Evolutionary conservation across 2,113 vertebrate genomes (phyloP).

Genomic region (Phrynosoma platyrhinos): DNA sequence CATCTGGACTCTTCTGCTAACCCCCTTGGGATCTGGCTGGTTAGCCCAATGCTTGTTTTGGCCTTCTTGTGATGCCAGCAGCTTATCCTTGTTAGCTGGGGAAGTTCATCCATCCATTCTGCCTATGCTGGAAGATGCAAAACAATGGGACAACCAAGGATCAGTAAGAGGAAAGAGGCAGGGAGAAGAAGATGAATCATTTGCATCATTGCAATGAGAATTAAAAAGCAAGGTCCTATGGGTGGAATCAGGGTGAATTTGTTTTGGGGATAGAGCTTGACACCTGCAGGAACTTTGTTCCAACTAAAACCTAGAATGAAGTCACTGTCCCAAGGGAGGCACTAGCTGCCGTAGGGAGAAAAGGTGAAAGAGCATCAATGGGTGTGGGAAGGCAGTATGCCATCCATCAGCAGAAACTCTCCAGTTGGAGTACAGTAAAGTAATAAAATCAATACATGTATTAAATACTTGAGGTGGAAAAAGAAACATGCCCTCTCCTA

Average conservation of each 20-base stretch:
- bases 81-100: not conserved
- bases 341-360: no score
- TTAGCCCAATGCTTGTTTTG: not conserved
- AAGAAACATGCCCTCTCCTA: no score
- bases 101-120: not conserved
- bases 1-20: not conserved
- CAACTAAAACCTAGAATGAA: no score
- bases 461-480: no score
- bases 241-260: not conserved
- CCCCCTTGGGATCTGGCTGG: not conserved
- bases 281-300: no score
- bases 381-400: no score
- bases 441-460: not conserved
- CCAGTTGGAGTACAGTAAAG: not conserved
- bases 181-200: not conserved
- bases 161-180: fast-evolving
- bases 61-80: not conserved
- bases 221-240: not conserved
- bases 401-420: not conserved
- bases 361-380: no score
- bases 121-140: not conserved
- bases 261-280: no score
- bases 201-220: no score
- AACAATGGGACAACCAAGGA: no score
- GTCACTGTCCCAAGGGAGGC: no score